Evolutionary conservation across 2,888 invertebrate genomes (phyloP), one percentile per base, ranked within the genome.

Genomic region (Nomada goodeniana): DNA sequence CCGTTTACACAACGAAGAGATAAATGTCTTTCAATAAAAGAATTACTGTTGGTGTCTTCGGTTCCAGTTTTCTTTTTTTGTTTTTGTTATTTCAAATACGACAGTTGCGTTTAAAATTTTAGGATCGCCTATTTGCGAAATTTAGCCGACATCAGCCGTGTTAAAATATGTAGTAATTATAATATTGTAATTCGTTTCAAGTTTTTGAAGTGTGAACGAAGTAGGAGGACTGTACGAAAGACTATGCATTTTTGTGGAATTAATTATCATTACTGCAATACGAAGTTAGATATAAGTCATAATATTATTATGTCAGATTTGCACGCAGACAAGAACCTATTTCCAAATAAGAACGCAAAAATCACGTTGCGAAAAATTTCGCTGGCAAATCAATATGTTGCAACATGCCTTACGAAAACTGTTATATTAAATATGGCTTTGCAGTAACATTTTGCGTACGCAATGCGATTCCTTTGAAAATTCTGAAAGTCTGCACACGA

Each of bases 341-440:
- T 68, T 55, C 67, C 42, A 64, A 73, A 64, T 60, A 74, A 53
- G 50, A 57, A 50, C 29, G 42, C 0, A 13, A 77, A 78, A 23
- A 69, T 15, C 15, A 44, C n/a, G 20, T 61, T 50, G 44, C 23
- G 61, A 63, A 59, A 80, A 80, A 73, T 73, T 79, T 73, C 47
- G 68, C 59, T 68, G 57, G 53, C 57, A 64, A 36, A 36, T 18
- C 50, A 57, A 36, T 9, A 59, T 80, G 72, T 73, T 79, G 52
- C 23, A 79, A 80, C 52, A 1, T 13, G 50, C 1, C 68, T 67
- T 11, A 68, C 61, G 71, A 67, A 78, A 71, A 70, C 23, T 29
- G 26, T 65, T 65, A 55, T 47, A 55, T 7, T 36, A 42, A 67
- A 57, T 15, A 23, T 47, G 18, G 29, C 61, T 78, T 63, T 61